These are phyloP conservation scores for Morpho deidamia DNA, from an alignment of 2,888 invertebrate genomes.

Conservation along the genomic window DNA sequence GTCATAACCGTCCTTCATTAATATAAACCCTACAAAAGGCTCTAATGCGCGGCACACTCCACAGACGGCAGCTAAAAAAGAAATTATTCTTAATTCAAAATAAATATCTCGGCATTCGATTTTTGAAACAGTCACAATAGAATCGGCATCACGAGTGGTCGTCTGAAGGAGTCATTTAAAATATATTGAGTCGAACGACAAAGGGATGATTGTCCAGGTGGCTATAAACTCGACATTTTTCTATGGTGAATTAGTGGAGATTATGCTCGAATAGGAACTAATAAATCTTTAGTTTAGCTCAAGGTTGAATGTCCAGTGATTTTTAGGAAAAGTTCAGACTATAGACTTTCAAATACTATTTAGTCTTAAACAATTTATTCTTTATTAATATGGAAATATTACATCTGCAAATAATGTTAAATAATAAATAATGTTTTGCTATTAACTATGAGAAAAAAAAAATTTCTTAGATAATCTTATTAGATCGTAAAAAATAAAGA, in stretches of 20 bases:
- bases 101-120: slow-evolving; percentile 50
- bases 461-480: no score
- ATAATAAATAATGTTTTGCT: no score
- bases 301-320: slow-evolving; percentile 59
- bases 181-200: slow-evolving; percentile 70
- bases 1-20: slow-evolving; percentile 57
- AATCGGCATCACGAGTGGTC: slow-evolving; percentile 50
- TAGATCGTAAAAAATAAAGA: no score
- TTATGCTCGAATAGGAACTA: slow-evolving; percentile 68
- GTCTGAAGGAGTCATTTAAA: slow-evolving; percentile 68
- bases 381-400: no score
- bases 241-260: slow-evolving; percentile 73
- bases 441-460: no score
- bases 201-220: slow-evolving; percentile 63
- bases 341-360: background rate
- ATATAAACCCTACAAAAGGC: slow-evolving; percentile 60
- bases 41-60: slow-evolving; percentile 74
- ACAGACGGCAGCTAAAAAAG: slow-evolving; percentile 68
- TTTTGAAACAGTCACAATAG: slow-evolving; percentile 64
- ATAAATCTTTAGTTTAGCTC: slow-evolving; percentile 61
- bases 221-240: slow-evolving; percentile 65
- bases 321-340: slow-evolving; percentile 32
- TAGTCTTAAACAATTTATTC: background rate
- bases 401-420: no score
- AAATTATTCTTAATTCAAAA: slow-evolving; percentile 71